Percentiles rank a stretch among this genome's conserved stretches.
Conservation (phyloP, 2,113 vertebrate species). For the Rhea pennata region DNA sequence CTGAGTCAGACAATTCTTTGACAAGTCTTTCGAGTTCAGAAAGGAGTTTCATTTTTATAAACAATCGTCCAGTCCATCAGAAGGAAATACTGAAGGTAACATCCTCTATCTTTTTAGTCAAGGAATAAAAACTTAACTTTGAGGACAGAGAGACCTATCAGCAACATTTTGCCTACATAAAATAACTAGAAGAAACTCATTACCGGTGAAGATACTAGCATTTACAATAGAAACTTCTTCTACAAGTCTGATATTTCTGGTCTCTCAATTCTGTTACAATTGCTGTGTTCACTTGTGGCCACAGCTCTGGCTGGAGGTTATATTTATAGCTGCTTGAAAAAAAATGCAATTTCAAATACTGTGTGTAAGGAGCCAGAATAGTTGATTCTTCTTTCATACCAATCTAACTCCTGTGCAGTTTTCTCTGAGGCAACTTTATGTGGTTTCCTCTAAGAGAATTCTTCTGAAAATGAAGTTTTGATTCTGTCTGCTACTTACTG, state of each 20-base stretch:
- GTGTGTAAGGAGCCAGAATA: neutral
- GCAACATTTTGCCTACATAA: neutral
- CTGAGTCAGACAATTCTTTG: conserved; percentile 79
- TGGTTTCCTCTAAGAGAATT: neutral
- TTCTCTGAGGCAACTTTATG: neutral
- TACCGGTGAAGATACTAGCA: neutral
- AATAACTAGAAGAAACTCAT: neutral
- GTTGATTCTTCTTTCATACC: neutral
- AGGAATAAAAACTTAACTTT: neutral
- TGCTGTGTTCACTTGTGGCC: neutral
- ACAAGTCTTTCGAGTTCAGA: conserved; percentile 88
- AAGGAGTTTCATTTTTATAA: conserved; percentile 91
- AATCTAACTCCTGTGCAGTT: neutral
- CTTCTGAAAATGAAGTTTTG: neutral
- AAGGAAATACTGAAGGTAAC: conserved; percentile 96
- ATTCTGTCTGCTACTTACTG: neutral
- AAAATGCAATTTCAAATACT: neutral
- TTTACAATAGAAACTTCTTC: neutral
- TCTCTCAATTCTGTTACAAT: neutral
- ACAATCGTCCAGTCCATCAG: conserved; percentile 87
- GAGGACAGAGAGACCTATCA: neutral
- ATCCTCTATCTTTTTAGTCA: neutral
- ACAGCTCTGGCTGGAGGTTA: neutral
- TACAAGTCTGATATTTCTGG: neutral
- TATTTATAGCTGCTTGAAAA: neutral